A percentile compares a stretch with the other conserved stretches of the same genome.
Conservation (phyloP, 1,140 invertebrate species). For the Melanaphis sacchari region DNA sequence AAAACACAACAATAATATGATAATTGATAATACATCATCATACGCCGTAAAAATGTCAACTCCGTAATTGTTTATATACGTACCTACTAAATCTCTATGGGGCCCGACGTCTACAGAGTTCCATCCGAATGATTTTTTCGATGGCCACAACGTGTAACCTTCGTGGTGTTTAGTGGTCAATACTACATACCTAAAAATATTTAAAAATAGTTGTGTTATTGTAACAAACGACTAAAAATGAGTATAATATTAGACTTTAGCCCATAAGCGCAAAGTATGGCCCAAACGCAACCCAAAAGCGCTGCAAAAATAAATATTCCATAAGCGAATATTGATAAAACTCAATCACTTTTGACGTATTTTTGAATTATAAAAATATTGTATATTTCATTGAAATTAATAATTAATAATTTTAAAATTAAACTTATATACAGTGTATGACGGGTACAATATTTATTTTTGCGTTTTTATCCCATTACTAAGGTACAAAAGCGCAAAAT, state of each 20-base stretch:
- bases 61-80: conserved; percentile 54
- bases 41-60: background rate
- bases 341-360: no score
- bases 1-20: background rate
- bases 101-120: conserved; percentile 88
- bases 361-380: no score
- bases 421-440: no score
- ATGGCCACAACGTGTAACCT: conserved; percentile 90
- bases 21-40: background rate
- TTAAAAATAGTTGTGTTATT: background rate
- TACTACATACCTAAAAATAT: conserved; percentile 76
- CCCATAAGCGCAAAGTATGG: no score
- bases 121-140: conserved; percentile 86
- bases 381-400: no score
- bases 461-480: no score
- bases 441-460: no score
- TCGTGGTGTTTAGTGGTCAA: conserved; percentile 95
- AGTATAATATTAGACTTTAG: background rate
- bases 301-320: no score
- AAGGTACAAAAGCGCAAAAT: no score
- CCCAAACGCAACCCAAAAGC: no score
- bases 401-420: no score
- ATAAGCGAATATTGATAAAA: no score
- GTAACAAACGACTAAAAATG: background rate
- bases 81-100: conserved; percentile 79